Conservation (phyloP, 2,113 vertebrate species). For the Hippocampus barbouri region DNA sequence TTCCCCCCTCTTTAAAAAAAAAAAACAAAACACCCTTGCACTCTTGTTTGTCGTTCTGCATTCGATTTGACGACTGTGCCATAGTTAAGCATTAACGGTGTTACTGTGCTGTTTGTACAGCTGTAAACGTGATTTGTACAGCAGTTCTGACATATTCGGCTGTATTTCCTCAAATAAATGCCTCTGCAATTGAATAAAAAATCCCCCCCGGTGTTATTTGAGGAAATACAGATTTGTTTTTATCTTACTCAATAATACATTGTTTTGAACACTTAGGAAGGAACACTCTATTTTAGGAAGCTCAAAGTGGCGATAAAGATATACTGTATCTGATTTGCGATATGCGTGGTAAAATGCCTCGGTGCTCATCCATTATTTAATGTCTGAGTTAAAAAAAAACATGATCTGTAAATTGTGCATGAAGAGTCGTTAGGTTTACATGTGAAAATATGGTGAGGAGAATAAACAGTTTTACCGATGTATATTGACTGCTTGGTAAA, state of each 20-base stretch:
- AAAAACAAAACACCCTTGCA: not conserved
- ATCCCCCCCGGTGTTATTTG: not conserved
- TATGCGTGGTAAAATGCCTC: slow-evolving; percentile 24
- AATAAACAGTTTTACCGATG: slow-evolving; percentile 62
- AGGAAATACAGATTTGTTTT: slow-evolving; percentile 7
- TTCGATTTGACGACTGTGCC: slow-evolving; percentile 19
- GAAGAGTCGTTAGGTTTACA: slow-evolving; percentile 40
- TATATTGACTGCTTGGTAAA: slow-evolving; percentile 14
- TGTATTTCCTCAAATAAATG: slow-evolving; percentile 3
- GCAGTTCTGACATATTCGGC: slow-evolving; percentile 21
- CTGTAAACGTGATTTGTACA: slow-evolving; percentile 11
- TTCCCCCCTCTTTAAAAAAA: not conserved
- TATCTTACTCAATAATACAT: not conserved
- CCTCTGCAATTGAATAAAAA: not conserved
- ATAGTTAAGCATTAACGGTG: slow-evolving; percentile 15
- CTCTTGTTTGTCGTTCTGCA: slow-evolving; percentile 8
- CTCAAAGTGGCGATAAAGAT: slow-evolving; percentile 4
- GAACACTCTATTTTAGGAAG: slow-evolving; percentile 19
- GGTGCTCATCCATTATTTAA: slow-evolving; percentile 20
- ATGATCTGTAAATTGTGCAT: slow-evolving; percentile 4
- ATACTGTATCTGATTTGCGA: slow-evolving; percentile 18
- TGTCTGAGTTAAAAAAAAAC: slow-evolving; percentile 13
- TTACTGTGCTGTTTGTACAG: slow-evolving; percentile 6
- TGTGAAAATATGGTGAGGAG: slow-evolving; percentile 42
- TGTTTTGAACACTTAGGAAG: slow-evolving; percentile 3